phyloP scores from a whole-genome alignment of 2,888 invertebrate species.

The Megalurothrips usitatus region DNA sequence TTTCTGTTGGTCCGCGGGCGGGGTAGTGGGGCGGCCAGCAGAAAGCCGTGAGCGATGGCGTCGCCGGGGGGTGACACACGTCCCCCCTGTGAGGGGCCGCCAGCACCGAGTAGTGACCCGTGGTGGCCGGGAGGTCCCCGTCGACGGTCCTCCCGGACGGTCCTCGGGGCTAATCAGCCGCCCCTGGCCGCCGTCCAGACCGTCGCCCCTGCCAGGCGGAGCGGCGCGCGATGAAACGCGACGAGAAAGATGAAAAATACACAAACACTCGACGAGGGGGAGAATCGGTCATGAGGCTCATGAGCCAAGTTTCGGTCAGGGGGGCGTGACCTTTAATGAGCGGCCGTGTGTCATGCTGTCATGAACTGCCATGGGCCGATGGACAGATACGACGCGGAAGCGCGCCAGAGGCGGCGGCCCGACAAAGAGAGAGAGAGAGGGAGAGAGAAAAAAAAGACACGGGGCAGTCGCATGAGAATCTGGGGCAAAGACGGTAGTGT shows the following conservation, averaged over 20 bases:
- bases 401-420: neutral
- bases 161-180: neutral
- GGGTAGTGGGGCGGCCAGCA: neutral
- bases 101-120: too few relatives aligned
- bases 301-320: neutral
- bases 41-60: neutral
- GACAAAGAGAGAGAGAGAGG: too few relatives aligned
- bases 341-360: neutral
- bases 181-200: neutral
- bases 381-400: neutral
- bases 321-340: slow-evolving; percentile 2
- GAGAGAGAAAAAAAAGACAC: too few relatives aligned
- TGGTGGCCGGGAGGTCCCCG: neutral
- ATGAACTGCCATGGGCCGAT: neutral
- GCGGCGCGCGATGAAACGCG: neutral
- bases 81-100: too few relatives aligned
- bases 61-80: too few relatives aligned
- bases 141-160: too few relatives aligned
- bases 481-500: too few relatives aligned
- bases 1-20: too few relatives aligned
- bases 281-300: neutral
- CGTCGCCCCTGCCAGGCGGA: neutral
- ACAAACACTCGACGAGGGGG: neutral
- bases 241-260: neutral
- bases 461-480: too few relatives aligned